Evolutionary conservation across 1,140 invertebrate species (phyloP).

Genomic region (Ganaspis sp.): DNA sequence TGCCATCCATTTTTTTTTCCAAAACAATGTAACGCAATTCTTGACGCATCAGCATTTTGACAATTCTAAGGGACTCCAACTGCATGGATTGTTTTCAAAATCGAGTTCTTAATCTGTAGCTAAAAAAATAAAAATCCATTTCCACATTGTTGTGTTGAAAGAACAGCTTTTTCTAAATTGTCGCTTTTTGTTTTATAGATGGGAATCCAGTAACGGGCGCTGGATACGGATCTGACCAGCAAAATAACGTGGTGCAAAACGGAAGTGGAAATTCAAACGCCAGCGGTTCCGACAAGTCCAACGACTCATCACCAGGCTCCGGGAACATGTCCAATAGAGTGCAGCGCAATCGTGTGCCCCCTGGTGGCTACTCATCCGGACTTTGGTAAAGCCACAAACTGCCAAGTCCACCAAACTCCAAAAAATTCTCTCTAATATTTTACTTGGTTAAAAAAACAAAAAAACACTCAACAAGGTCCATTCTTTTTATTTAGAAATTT

Average conservation of each 20-base stretch:
- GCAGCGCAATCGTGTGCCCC: conserved; percentile 73
- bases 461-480: background rate
- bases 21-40: no score
- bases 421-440: conserved; percentile 40
- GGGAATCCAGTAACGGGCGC: conserved; percentile 75
- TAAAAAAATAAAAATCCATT: no score
- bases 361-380: conserved; percentile 75
- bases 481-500: background rate
- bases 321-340: conserved; percentile 42
- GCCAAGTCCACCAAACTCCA: conserved; percentile 31
- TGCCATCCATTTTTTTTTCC: no score
- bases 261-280: conserved; percentile 39
- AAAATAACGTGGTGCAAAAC: conserved; percentile 62
- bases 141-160: no score
- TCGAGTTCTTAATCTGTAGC: no score
- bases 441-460: conserved; percentile 14
- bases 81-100: no score
- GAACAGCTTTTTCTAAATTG: background rate
- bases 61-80: no score
- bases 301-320: conserved; percentile 53
- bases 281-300: conserved; percentile 58
- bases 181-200: conserved; percentile 58
- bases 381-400: conserved; percentile 71
- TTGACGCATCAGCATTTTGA: no score
- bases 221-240: conserved; percentile 64